Evolutionary conservation across 2,888 invertebrate genomes (phyloP).

Genomic region (Hoplodrina blanda): DNA sequence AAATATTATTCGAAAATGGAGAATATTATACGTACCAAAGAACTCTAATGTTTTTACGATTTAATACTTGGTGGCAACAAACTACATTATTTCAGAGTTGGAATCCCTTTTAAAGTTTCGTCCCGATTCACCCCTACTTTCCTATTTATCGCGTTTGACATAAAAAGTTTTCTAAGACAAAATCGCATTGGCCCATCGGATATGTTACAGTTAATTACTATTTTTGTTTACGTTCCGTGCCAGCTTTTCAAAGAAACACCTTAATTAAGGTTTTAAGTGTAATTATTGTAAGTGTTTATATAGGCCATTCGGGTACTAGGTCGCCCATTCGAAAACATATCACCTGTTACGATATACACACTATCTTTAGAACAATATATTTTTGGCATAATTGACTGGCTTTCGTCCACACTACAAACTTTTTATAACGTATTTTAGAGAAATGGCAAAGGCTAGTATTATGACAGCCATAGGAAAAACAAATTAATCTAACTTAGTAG

Average conservation of each 20-base stretch:
- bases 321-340: constrained; percentile 53
- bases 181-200: background rate
- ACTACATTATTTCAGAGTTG: too few relatives aligned
- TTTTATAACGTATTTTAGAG: constrained; percentile 12
- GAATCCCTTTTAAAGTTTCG: too few relatives aligned
- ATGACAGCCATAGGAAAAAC: background rate
- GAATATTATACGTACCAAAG: too few relatives aligned
- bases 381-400: constrained; percentile 61
- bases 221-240: background rate
- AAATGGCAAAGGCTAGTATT: constrained; percentile 15
- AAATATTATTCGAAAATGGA: too few relatives aligned
- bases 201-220: background rate
- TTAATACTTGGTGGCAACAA: too few relatives aligned
- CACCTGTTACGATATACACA: constrained; percentile 51
- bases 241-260: constrained; percentile 18
- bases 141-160: too few relatives aligned
- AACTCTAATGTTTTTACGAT: too few relatives aligned
- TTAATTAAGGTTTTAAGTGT: constrained; percentile 52
- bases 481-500: constrained; percentile 18
- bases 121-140: too few relatives aligned
- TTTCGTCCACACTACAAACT: constrained; percentile 26
- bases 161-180: too few relatives aligned
- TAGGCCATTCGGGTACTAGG: constrained; percentile 66
- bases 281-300: constrained; percentile 47
- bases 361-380: constrained; percentile 61